Conservation (phyloP, 2,113 vertebrate genomes). For the Cephalopterus ornatus region DNA sequence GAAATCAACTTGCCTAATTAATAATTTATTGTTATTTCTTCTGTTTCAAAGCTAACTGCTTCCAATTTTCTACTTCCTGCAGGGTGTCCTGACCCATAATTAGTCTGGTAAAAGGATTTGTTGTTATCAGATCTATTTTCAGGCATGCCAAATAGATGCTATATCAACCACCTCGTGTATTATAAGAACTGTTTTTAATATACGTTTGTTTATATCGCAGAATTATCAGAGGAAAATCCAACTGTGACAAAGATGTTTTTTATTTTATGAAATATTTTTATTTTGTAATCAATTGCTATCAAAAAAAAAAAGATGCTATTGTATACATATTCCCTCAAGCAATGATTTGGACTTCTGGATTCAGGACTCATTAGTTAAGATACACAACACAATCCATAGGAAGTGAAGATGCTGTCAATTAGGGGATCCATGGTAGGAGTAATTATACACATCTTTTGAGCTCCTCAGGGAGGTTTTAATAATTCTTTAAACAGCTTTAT, state of each 20-base stretch:
- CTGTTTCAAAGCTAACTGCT: background rate
- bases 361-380: background rate
- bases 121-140: background rate
- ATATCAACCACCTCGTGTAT: background rate
- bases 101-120: background rate
- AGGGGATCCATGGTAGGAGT: background rate
- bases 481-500: background rate
- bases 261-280: background rate
- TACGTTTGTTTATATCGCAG: background rate
- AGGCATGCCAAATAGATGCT: background rate
- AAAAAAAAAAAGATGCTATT: background rate
- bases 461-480: background rate
- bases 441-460: background rate
- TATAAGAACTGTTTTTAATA: background rate
- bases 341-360: background rate
- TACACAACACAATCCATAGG: background rate
- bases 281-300: background rate
- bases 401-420: background rate
- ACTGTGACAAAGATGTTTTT: background rate
- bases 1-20: background rate
- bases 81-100: background rate
- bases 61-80: background rate
- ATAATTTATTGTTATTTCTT: constrained; percentile 1
- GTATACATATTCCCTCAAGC: background rate
- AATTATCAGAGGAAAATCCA: background rate